These are phyloP conservation scores for Oncorhynchus tshawytscha DNA, from an alignment of 2,113 vertebrate species.

Conservation along the genomic window DNA sequence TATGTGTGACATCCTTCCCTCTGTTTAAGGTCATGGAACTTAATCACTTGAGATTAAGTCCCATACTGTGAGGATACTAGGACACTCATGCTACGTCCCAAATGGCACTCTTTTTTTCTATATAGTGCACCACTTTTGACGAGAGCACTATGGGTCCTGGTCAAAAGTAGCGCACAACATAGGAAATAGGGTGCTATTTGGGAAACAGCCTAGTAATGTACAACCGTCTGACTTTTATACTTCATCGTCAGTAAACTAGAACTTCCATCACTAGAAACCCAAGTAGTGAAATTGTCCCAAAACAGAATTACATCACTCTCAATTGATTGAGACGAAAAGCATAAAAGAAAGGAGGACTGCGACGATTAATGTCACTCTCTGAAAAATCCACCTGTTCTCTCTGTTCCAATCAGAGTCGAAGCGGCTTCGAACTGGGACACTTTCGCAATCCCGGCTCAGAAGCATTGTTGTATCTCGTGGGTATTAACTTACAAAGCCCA, in stretches of 20 bases:
- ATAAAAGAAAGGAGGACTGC: background rate
- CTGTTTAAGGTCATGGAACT: no score
- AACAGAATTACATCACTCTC: background rate
- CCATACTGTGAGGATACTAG: no score
- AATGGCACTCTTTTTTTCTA: no score
- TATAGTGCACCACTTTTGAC: no score
- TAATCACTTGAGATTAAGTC: no score
- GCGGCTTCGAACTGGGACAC: constrained; percentile 59
- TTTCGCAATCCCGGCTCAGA: constrained; percentile 64
- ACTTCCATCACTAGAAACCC: background rate
- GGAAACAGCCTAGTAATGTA: background rate
- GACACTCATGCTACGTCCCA: no score
- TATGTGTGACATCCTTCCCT: no score
- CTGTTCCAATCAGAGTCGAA: constrained; percentile 58
- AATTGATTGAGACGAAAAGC: background rate
- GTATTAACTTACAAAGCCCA: constrained; percentile 78
- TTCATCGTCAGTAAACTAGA: background rate
- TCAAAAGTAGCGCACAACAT: no score
- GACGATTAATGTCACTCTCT: constrained; percentile 61
- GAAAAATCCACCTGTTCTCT: constrained; percentile 58
- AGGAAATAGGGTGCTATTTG: no score
- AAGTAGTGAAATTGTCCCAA: background rate
- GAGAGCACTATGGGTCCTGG: no score
- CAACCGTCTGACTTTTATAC: background rate
- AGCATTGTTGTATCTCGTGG: constrained; percentile 68